Percentiles rank a stretch among this genome's conserved stretches.
These are phyloP conservation scores for Troides oblongomaculatus DNA, from an alignment of 2,888 invertebrate genomes.

Conservation along the genomic window DNA sequence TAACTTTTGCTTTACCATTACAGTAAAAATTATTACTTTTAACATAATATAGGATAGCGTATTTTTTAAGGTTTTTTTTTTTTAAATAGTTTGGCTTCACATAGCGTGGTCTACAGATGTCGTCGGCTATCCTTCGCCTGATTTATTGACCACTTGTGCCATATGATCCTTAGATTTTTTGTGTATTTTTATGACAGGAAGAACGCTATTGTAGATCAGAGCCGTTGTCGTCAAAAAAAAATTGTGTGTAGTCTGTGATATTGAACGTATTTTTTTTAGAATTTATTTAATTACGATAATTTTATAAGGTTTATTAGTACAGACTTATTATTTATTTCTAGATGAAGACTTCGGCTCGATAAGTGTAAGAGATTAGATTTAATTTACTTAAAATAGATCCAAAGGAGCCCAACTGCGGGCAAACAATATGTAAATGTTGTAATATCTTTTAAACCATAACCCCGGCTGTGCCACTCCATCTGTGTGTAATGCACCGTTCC, in stretches of 20 bases:
- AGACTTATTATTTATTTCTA: no score
- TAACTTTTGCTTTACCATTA: not conserved
- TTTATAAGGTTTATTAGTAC: not conserved
- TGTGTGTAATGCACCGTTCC: no score
- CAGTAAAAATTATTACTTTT: not conserved
- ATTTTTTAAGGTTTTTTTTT: not conserved
- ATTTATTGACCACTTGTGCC: constrained; percentile 53
- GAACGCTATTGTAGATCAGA: constrained; percentile 34
- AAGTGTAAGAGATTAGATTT: no score
- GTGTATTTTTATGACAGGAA: constrained; percentile 47
- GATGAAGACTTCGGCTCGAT: no score
- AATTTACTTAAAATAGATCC: no score
- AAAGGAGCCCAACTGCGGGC: no score
- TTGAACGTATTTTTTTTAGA: not conserved
- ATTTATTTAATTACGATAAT: not conserved
- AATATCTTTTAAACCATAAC: no score
- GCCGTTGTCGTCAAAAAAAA: constrained; percentile 32
- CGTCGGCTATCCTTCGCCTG: constrained; percentile 49
- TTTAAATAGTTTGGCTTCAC: not conserved
- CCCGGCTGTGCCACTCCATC: no score
- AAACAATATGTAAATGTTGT: no score
- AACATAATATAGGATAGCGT: not conserved
- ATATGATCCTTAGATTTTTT: constrained; percentile 43
- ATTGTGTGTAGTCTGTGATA: constrained; percentile 41
- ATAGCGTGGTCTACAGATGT: constrained; percentile 57